A percentile compares a stretch with the other conserved stretches of the same genome.
These are phyloP conservation scores for Etheostoma spectabile DNA, from an alignment of 2,113 vertebrate genomes.

Conservation along the genomic window DNA sequence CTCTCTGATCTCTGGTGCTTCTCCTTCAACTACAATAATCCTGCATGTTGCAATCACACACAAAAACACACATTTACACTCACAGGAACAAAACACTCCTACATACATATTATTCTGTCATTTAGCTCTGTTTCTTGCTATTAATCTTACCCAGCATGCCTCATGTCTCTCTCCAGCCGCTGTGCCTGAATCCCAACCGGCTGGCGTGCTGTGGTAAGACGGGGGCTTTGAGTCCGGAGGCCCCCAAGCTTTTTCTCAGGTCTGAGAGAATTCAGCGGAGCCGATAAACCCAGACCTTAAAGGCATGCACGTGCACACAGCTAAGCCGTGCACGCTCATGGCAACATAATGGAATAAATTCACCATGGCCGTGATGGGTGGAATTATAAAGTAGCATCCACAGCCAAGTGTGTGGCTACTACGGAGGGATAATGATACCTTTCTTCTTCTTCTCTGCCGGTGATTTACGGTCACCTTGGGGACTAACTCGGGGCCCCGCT, in stretches of 20 bases:
- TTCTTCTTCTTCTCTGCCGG: constrained; percentile 26
- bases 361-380: constrained; percentile 23
- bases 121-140: constrained; percentile 26
- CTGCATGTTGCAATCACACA: not conserved
- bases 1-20: constrained; percentile 33
- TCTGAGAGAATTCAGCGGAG: constrained; percentile 46
- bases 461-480: constrained; percentile 59
- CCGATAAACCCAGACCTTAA: constrained; percentile 61
- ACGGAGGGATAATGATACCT: constrained; percentile 29
- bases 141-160: constrained; percentile 29
- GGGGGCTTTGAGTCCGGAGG: constrained; percentile 37
- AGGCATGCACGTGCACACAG: constrained; percentile 33
- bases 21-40: constrained; percentile 33
- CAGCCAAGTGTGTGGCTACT: constrained; percentile 26
- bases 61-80: not conserved
- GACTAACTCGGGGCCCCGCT: constrained; percentile 4
- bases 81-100: constrained; percentile 5
- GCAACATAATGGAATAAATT: constrained; percentile 62
- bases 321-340: not conserved
- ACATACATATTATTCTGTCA: constrained; percentile 20
- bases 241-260: constrained; percentile 50
- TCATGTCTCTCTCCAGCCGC: constrained; percentile 24
- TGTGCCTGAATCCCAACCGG: constrained; percentile 50
- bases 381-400: constrained; percentile 51
- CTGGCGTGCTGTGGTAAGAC: constrained; percentile 10